phyloP scores from a whole-genome alignment of 2,888 invertebrate species.

The Machimus atricapillus region DNA sequence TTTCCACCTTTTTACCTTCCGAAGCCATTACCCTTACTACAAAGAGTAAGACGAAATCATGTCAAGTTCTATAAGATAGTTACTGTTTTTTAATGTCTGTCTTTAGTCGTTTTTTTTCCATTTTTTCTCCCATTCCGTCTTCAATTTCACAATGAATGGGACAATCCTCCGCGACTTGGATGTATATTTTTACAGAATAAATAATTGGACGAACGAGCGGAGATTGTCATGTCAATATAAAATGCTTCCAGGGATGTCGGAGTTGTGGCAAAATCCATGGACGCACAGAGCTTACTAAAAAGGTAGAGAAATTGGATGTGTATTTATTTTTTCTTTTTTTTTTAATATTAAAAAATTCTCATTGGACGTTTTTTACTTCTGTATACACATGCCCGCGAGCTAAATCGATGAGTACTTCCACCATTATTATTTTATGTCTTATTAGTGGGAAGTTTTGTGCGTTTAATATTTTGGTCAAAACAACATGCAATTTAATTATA shows the following conservation, averaged over 20 bases:
- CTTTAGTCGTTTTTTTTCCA: neutral
- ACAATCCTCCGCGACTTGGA: neutral
- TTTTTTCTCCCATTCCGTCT: neutral
- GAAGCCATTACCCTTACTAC: neutral
- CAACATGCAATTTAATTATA: neutral
- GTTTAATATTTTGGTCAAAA: neutral
- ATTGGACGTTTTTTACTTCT: neutral
- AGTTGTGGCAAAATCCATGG: neutral
- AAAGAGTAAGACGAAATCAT: neutral
- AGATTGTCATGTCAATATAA: slow-evolving; percentile 34
- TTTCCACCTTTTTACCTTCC: neutral
- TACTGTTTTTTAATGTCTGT: neutral
- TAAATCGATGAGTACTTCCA: neutral
- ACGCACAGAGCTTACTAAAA: neutral
- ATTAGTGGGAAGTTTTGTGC: neutral
- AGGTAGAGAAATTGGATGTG: neutral
- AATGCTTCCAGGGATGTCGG: neutral
- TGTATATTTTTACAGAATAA: slow-evolving; percentile 18
- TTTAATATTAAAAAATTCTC: neutral
- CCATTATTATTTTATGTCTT: neutral
- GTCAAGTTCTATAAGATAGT: neutral
- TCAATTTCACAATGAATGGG: slow-evolving; percentile 3
- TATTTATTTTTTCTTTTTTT: neutral
- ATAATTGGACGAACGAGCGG: slow-evolving; percentile 24
- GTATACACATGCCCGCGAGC: neutral